phyloP scores from a whole-genome alignment of 2,888 invertebrate species.

The Drosophila neotestacea region DNA sequence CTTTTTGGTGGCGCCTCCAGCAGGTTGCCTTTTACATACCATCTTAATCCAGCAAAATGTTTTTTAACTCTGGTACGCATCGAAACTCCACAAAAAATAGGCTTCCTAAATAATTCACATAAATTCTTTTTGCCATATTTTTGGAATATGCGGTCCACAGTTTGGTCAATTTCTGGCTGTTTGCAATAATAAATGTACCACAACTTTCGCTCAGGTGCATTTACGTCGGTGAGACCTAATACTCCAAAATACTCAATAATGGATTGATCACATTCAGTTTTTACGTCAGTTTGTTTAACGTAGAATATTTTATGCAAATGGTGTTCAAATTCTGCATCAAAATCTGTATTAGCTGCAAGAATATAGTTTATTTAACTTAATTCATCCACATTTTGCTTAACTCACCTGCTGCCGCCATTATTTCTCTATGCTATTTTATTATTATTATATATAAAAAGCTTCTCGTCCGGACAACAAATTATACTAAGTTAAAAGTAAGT shows the following conservation, averaged over 20 bases:
- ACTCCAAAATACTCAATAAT: constrained; percentile 63
- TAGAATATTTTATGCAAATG: constrained; percentile 47
- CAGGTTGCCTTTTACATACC: constrained; percentile 58
- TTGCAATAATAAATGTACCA: constrained; percentile 64
- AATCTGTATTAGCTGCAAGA: constrained; percentile 30
- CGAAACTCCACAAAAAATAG: constrained; percentile 55
- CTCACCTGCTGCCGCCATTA: constrained; percentile 36
- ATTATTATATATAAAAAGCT: neutral
- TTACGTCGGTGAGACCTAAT: constrained; percentile 46
- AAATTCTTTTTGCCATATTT: constrained; percentile 72
- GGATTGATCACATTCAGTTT: constrained; percentile 35
- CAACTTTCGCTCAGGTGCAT: constrained; percentile 60
- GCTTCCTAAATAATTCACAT: constrained; percentile 62
- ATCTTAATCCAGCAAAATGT: constrained; percentile 55
- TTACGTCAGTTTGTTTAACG: constrained; percentile 8
- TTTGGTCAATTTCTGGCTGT: constrained; percentile 63
- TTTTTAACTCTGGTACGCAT: constrained; percentile 58
- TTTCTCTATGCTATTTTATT: neutral
- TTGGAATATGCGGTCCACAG: constrained; percentile 51
- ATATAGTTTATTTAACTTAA: neutral
- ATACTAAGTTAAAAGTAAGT: neutral
- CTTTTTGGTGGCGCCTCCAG: constrained; percentile 67
- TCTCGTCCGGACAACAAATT: neutral
- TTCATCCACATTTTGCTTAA: neutral
- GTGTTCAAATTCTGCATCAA: constrained; percentile 51